Conservation (phyloP, 2,113 vertebrate species). For the Dolichotis patagonum region DNA sequence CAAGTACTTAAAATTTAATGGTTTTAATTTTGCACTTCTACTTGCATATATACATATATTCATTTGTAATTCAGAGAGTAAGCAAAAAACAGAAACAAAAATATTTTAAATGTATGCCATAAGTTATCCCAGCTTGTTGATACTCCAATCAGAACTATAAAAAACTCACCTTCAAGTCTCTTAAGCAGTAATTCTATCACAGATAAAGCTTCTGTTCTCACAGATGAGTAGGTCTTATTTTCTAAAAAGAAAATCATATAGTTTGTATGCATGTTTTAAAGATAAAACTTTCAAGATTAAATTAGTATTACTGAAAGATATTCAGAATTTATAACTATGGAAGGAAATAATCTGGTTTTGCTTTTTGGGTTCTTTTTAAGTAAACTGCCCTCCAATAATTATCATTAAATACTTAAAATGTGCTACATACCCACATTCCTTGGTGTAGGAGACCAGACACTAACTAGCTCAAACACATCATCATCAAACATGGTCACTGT, state of each 20-base stretch:
- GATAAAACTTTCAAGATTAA: slow-evolving; percentile 34
- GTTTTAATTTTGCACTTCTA: slow-evolving; percentile 25
- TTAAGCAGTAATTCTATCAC: slow-evolving; percentile 95
- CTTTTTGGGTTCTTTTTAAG: not conserved
- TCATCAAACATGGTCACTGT: not conserved
- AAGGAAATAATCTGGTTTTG: not conserved
- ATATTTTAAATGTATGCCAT: not conserved
- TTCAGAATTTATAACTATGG: slow-evolving; percentile 24
- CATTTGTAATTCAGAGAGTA: slow-evolving; percentile 3
- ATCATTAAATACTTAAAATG: slow-evolving; percentile 41
- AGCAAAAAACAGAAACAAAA: slow-evolving; percentile 24
- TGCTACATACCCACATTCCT: not conserved
- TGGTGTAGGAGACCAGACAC: not conserved
- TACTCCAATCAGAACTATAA: not conserved
- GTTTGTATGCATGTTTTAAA: slow-evolving; percentile 26
- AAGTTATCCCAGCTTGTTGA: not conserved
- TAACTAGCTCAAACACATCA: slow-evolving; percentile 1
- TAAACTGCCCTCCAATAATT: not conserved
- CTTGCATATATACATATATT: not conserved
- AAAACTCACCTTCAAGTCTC: slow-evolving; percentile 92
- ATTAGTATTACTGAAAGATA: slow-evolving; percentile 21
- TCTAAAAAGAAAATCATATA: slow-evolving; percentile 86
- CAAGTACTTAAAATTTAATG: slow-evolving; percentile 37
- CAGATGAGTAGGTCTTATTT: slow-evolving; percentile 97
- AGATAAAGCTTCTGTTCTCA: slow-evolving; percentile 96